Evolutionary conservation across 1,140 invertebrate genomes (phyloP), one percentile per base, ranked within the genome.

Genomic region (Antheraea mylitta): DNA sequence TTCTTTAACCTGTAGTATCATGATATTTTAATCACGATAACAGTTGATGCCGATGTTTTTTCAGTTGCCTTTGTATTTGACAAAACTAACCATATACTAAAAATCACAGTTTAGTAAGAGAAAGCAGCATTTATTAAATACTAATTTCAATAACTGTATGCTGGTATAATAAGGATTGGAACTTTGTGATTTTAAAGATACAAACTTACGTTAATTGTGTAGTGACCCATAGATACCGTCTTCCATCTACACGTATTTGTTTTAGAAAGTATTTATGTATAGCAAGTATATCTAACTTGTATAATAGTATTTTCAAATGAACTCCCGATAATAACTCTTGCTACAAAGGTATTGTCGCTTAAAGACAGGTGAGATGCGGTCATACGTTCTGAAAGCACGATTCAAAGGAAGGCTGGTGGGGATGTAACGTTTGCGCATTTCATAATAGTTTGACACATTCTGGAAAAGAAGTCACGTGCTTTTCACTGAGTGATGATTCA

Each of bases 381-480:
- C 45, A 53, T 53, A 53, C 45, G 45, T 53, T 53, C 45, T 13
- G 18, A 61, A 19, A 9, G 13, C 19, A 36, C 61, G 45, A 11
- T 16, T 53, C 45, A 16, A 13, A n/a, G 7, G 45, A 53, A 53
- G 0, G 45, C 45, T 53, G 45, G 45, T 6, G 45, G 45, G 45
- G 45, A 53, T 53, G 45, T 63, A 30, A 63, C 61, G 30, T 13
- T 63, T 63, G 37, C 61, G 61, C 61, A 63, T 63, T 63, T 36
- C 19, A 36, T 37, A 37, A 36, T 11, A 10, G 13, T 37, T 63
- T 63, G 61, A 63, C 61, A 63, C 22, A 63, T 63, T 63, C 22
- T 30, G 22, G 37, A 37, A 63, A 63, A 11, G 19, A 37, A 11
- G 61, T 63, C 30, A 63, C 61, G 61, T 63, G 30, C 16, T 63